Base-by-base conservation (phyloP, 2,113 vertebrate species). In the Condylura cristata region DNA sequence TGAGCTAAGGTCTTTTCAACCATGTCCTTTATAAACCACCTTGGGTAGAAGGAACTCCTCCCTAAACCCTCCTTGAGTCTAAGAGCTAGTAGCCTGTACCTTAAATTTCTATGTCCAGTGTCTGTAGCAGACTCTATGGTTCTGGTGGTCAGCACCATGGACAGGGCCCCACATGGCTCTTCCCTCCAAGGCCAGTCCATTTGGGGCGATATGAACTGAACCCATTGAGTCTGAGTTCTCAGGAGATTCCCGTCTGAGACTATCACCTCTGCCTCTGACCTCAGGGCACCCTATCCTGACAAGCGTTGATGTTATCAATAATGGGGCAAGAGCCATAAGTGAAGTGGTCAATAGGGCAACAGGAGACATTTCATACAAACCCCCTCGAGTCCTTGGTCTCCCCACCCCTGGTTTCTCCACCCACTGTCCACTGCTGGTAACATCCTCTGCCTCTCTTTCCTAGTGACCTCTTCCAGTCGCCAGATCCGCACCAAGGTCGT, bases 401-500 rank as follows among this genome's bases (percentile, higher is more conserved):
- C 58, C 20, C 8, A 1, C 30, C 70, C 65, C 72, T 32, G 39
- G 60, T 80, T 41, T 53, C 61, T 20, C 39, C 46, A 44, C 4
- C n/a, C 39, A 66, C 28, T 44, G n/a, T 26, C 61, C 17, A 3
- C 82, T 14, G n/a, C 65, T 32, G 63, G 17, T 48, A 51, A 96
- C 4, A 0, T 24, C 58, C n/a, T 65, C 0, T 7, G 88, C 18
- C 70, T 10, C 48, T 78, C n/a, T 24, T 26, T 86, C 87, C 44
- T 96, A 98, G 98, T 89, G 30, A 26, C 56, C 51, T 97, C 98
- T 3, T 88, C 98, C 0, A 97, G 97, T 65, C 98, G 98, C 53
- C 98, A 98, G 94, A 97, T 98, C 63, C 98, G 98, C 96, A 98
- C 98, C 0, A 98, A 98, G n/a, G 97, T 98, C 0, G 76, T 98